A percentile compares a stretch with the other conserved stretches of the same genome.
phyloP scores from a whole-genome alignment of 2,113 vertebrate genomes.

The Cyanistes caeruleus region DNA sequence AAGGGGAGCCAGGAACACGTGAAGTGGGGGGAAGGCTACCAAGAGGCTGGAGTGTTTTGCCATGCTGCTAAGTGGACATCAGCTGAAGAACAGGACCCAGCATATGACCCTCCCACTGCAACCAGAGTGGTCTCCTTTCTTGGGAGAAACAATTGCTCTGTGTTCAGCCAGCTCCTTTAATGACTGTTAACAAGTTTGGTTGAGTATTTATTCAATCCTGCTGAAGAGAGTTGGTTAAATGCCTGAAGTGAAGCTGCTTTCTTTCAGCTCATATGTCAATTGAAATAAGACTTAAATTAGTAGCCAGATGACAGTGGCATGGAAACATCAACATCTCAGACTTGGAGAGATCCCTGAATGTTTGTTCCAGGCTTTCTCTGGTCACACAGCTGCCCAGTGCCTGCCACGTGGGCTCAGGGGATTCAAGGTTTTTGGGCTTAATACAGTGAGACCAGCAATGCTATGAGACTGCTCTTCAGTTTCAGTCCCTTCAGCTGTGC shows the following conservation, averaged over 20 bases:
- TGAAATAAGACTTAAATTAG: conserved; percentile 36
- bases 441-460: neutral
- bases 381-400: neutral
- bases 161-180: conserved; percentile 1
- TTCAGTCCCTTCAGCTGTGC: neutral
- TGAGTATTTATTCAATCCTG: conserved; percentile 23
- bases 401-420: neutral
- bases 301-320: conserved; percentile 27
- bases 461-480: neutral
- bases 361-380: neutral
- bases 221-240: conserved; percentile 19
- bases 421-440: neutral
- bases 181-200: neutral
- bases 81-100: neutral
- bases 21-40: neutral
- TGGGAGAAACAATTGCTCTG: neutral
- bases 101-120: neutral
- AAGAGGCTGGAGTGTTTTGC: neutral
- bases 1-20: neutral
- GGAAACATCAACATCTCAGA: neutral
- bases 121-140: neutral
- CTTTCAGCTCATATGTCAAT: neutral
- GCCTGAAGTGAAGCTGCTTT: conserved; percentile 16
- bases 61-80: neutral
- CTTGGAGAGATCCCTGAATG: neutral